phyloP scores from a whole-genome alignment of 2,113 vertebrate species.

The Ciconia maguari region DNA sequence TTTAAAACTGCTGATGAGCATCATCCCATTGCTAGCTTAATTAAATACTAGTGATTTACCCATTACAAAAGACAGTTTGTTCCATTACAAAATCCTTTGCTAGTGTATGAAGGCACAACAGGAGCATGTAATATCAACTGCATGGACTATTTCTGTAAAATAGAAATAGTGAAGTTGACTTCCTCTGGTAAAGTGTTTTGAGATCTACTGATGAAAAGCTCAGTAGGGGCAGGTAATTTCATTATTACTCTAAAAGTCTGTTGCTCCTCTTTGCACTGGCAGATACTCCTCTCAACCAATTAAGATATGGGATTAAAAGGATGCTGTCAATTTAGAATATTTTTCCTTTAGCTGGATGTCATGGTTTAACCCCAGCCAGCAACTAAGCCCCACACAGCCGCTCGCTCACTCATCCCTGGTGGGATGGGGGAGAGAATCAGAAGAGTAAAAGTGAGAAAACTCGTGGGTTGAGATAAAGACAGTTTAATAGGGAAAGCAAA shows the following conservation, averaged over 20 bases:
- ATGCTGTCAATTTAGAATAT: not conserved
- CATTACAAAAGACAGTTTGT: not conserved
- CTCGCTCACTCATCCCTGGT: too few species aligned
- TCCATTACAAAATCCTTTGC: not conserved
- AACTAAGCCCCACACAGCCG: too few species aligned
- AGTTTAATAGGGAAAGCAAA: too few species aligned
- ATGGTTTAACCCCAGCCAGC: too few species aligned
- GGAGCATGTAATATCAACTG: not conserved
- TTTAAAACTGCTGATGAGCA: conserved; percentile 15
- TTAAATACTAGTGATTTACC: not conserved
- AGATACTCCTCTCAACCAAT: not conserved
- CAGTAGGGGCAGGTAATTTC: not conserved
- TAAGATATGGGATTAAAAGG: not conserved
- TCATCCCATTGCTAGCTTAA: not conserved
- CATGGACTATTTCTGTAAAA: not conserved
- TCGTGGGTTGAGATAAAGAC: too few species aligned
- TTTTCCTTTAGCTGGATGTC: not conserved
- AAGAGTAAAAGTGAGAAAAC: too few species aligned
- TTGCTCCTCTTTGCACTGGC: not conserved
- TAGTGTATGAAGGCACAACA: not conserved
- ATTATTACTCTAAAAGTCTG: not conserved
- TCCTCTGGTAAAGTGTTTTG: not conserved
- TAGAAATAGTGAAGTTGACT: not conserved
- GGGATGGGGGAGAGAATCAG: too few species aligned
- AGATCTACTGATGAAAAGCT: not conserved